Percentiles rank a stretch among this genome's conserved stretches.
These are phyloP conservation scores for Perca flavescens DNA, from an alignment of 2,113 vertebrate genomes.

Conservation along the genomic window DNA sequence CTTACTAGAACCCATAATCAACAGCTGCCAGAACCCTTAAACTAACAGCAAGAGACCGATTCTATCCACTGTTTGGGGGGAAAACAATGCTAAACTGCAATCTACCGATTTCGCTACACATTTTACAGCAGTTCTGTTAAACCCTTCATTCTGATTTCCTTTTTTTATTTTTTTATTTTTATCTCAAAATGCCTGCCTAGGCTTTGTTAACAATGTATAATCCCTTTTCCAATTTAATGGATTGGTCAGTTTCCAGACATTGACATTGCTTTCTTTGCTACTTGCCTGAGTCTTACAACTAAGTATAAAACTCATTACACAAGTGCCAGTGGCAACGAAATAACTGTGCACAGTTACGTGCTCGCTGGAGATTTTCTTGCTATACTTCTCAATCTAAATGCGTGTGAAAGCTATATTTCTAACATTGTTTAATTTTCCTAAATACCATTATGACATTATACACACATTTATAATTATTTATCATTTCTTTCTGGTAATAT, in stretches of 20 bases:
- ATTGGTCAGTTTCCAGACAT: conserved; percentile 61
- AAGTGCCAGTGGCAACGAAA: conserved; percentile 39
- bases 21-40: conserved; percentile 43
- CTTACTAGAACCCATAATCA: conserved; percentile 50
- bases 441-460: background rate
- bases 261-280: conserved; percentile 58
- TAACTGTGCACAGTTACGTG: conserved; percentile 21
- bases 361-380: conserved; percentile 4
- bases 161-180: background rate
- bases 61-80: conserved; percentile 28
- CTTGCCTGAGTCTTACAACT: conserved; percentile 49
- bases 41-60: conserved; percentile 52
- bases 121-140: conserved; percentile 43
- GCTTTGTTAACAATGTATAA: conserved; percentile 65
- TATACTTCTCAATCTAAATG: conserved; percentile 8
- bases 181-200: conserved; percentile 40
- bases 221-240: conserved; percentile 71
- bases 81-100: conserved; percentile 32
- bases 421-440: conserved; percentile 4
- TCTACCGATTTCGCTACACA: conserved; percentile 43
- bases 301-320: conserved; percentile 55
- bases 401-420: background rate
- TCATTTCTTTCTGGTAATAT: background rate
- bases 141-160: conserved; percentile 40
- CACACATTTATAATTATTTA: background rate